Conservation (phyloP, 2,797 vertebrate species). For the Alcedo atthis region DNA sequence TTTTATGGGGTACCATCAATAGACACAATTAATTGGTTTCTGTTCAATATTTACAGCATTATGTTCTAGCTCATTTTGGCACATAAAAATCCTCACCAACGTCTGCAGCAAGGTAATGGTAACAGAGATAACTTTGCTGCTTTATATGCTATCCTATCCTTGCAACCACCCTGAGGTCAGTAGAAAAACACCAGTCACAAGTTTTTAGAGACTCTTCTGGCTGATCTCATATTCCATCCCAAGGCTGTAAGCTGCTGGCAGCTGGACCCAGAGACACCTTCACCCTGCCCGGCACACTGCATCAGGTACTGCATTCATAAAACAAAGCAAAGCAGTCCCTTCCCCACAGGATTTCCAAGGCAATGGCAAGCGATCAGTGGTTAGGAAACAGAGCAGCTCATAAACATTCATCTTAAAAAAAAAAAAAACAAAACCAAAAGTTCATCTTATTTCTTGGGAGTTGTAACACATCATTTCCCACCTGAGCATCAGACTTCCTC, state of each 20-base stretch:
- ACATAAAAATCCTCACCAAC: not conserved
- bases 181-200: not conserved
- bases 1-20: not conserved
- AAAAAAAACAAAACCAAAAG: not conserved
- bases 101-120: not conserved
- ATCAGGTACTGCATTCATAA: not conserved
- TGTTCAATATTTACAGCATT: not conserved
- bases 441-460: not conserved
- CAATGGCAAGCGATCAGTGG: not conserved
- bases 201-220: not conserved
- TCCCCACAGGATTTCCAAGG: not conserved
- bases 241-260: not conserved
- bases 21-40: not conserved
- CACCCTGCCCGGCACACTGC: not conserved
- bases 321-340: not conserved
- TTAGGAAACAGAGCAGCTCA: not conserved
- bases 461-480: conserved; percentile 15
- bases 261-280: not conserved
- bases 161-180: not conserved
- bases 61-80: not conserved
- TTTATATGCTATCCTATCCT: not conserved
- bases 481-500: conserved; percentile 29
- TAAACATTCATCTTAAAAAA: not conserved
- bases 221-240: not conserved
- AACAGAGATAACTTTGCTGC: not conserved